Evolutionary conservation across 2,797 vertebrate genomes (phyloP), one percentile per base, ranked within the genome.

Genomic region (Babyrousa celebensis): DNA sequence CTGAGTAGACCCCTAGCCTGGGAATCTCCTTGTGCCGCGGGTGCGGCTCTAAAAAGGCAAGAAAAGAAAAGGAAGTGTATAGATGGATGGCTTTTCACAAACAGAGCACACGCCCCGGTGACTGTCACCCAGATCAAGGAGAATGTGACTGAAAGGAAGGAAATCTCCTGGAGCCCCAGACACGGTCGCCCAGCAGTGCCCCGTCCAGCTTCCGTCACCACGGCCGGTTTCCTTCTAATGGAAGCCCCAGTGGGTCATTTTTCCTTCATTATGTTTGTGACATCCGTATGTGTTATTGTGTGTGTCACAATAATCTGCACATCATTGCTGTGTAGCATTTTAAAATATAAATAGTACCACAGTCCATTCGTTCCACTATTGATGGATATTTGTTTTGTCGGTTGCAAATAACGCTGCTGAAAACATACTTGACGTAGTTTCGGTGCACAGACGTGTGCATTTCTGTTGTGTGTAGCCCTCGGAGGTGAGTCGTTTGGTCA

Each of bases 151-250:
- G 3, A 0, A 21, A 6, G 0, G 17, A 20, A 1, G 4, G 17
- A 6, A 6, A n/a, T 23, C 21, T 4, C 16, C 5, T 0, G 11
- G 58, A 29, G 29, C 11, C 18, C 40, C 2, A 1, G 25, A 23
- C 0, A 0, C 5, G 1, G 1, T 1, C 6, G 1, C 18, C 1
- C 32, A 2, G 0, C 3, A 4, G 40, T 15, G 2, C 11, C 25
- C 12, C 6, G 0, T 21, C 68, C 40, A 5, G 1, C 5, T 36
- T 75, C 56, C 6, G 7, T n/a, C 25, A 4, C 67, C 7, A 0
- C 0, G 6, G n/a, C 43, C 16, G 0, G 0, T 1, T n/a, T 25
- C 62, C 58, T 4, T 40, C 12, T 10, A 3, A 32, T 0, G 18
- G 27, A 90, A 77, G 62, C 56, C 0, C 6, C 11, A 6, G 8